These are phyloP conservation scores for Pseudorhombus dupliciocellatus DNA, from an alignment of 2,113 vertebrate species.

Conservation along the genomic window DNA sequence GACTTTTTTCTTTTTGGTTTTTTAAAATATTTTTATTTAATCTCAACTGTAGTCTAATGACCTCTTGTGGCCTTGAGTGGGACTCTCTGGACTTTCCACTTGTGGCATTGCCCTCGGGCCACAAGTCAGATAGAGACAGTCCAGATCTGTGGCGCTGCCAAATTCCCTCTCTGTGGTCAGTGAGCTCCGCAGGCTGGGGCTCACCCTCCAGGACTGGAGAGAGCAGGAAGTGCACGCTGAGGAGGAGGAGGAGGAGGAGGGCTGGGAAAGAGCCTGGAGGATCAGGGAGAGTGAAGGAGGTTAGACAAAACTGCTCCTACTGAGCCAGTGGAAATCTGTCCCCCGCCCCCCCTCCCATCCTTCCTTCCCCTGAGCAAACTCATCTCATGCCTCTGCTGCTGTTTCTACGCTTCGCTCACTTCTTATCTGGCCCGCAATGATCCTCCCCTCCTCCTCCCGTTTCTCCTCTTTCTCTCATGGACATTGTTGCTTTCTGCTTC, in stretches of 20 bases:
- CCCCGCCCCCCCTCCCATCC: conserved; percentile 1
- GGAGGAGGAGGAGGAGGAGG: conserved; percentile 83
- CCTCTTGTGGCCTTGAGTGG: conserved; percentile 89
- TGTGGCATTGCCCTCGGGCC: conserved; percentile 73
- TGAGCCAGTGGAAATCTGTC: conserved; percentile 43
- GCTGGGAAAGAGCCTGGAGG: conserved; percentile 84
- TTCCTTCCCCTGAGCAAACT: conserved; percentile 30
- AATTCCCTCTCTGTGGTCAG: conserved; percentile 84
- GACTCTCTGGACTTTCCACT: conserved; percentile 87
- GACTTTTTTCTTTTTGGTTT: background rate
- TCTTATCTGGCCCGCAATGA: conserved; percentile 37
- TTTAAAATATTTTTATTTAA: background rate
- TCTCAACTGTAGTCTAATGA: conserved; percentile 83
- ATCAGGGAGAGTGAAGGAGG: conserved; percentile 89
- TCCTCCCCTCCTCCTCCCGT: conserved; percentile 3
- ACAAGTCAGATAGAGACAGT: conserved; percentile 72
- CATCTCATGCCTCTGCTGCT: conserved; percentile 22
- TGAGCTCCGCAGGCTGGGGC: conserved; percentile 79
- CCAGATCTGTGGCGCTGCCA: conserved; percentile 67
- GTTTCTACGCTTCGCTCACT: conserved; percentile 12
- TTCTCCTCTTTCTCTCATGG: conserved; percentile 9
- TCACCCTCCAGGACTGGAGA: conserved; percentile 77
- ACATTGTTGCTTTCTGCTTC: conserved; percentile 1
- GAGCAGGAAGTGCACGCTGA: conserved; percentile 68
- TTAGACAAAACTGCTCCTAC: conserved; percentile 76